Conservation (phyloP, 2,113 vertebrate genomes). For the Pomatorhinus ruficollis region DNA sequence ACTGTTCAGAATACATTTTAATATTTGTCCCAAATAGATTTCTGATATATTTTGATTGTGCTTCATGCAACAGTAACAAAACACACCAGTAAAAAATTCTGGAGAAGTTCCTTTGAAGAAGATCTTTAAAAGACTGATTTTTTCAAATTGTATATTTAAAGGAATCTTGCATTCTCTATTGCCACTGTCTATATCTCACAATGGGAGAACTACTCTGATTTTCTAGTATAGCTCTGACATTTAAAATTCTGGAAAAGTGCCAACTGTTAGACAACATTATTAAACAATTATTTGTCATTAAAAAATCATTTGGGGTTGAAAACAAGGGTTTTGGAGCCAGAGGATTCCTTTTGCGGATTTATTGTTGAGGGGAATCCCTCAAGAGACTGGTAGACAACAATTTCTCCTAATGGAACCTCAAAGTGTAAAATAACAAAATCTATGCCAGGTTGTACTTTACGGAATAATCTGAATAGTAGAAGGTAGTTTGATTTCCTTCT, state of each 20-base stretch:
- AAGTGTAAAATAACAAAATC: neutral
- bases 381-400: neutral
- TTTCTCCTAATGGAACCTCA: neutral
- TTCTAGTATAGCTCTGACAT: neutral
- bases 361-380: neutral
- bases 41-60: neutral
- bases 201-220: neutral
- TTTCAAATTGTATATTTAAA: neutral
- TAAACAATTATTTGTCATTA: neutral
- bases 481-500: neutral
- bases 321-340: neutral
- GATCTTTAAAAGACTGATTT: rapidly evolving
- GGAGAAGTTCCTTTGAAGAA: neutral
- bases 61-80: neutral
- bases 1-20: neutral
- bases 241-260: neutral
- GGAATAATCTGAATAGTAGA: neutral
- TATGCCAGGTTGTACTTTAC: neutral
- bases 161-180: neutral
- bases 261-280: neutral
- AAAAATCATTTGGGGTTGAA: neutral
- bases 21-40: neutral
- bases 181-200: neutral
- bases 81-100: neutral
- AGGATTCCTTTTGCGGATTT: neutral